Evolutionary conservation across 2,888 invertebrate genomes (phyloP).

Genomic region (Graphium colonna): DNA sequence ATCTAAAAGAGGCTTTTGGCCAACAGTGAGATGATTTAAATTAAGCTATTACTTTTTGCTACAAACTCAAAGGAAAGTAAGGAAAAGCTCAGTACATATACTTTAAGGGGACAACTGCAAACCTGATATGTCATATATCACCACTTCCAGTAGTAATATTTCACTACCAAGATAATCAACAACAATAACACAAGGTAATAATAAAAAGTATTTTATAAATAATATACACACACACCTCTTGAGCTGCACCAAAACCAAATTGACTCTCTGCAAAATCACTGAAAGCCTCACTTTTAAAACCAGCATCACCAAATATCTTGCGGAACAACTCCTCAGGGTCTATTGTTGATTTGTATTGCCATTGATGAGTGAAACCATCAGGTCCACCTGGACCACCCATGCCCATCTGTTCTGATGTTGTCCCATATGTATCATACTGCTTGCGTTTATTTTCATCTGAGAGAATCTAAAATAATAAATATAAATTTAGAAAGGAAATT

Average conservation of each 20-base stretch:
- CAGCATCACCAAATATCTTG: constrained; percentile 95
- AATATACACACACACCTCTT: constrained; percentile 83
- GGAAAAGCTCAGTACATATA: no score
- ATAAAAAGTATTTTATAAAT: background rate
- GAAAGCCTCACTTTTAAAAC: constrained; percentile 83
- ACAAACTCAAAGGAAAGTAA: no score
- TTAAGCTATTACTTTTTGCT: no score
- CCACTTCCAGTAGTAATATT: no score
- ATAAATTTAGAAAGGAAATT: background rate
- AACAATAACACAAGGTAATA: no score
- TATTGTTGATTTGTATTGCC: constrained; percentile 92
- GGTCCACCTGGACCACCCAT: constrained; percentile 79
- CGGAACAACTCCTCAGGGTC: constrained; percentile 98
- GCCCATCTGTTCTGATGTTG: constrained; percentile 92
- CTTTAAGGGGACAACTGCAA: no score
- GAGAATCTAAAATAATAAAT: constrained; percentile 80
- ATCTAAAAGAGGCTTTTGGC: no score
- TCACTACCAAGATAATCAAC: no score
- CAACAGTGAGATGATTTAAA: no score
- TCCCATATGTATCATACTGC: constrained; percentile 96
- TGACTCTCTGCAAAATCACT: constrained; percentile 93
- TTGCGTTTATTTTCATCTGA: constrained; percentile 94
- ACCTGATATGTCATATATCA: no score
- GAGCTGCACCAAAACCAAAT: constrained; percentile 94
- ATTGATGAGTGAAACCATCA: constrained; percentile 85